Base-by-base conservation (phyloP, 1,140 invertebrate species). In the Sweltsa coloradensis region DNA sequence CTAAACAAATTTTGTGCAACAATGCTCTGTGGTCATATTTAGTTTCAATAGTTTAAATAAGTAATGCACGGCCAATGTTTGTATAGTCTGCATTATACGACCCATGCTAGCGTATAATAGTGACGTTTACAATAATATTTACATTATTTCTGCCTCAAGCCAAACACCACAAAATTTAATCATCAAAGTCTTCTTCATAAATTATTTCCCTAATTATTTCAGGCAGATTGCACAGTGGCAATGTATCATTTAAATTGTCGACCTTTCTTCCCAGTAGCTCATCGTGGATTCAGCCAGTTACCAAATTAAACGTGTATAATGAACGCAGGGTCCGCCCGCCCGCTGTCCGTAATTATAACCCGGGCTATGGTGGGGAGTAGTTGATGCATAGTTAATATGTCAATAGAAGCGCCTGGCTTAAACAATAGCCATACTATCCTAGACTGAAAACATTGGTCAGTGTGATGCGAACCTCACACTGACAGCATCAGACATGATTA, bases 261-360 rank as follows among this genome's bases (percentile, higher is more conserved):
- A 40, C 24, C 37, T 40, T 21, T 39, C 19, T 39, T 13, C 37
- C 21, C 24, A 19, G 21, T 21, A 19, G 13, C 13, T 40, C 37
- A 40, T 40, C 24, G 16, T 23, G 18, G 24, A 40, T 40, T 40
- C 41, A 18, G 24, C 18, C 11, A 23, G 37, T 29, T 21, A 29
- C 44, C 26, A 45, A 34, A 45, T 45, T 45, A 45, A 45, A 45
- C 44, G 44, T 45, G 44, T 45, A 45, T 45, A 45, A 45, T 45
- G 34, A 45, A 45, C 44, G 24, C 13, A 19, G 16, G 19, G 13
- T 11, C 24, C n/a, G 19, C 34, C 11, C 34, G 18, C 37, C 24
- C 37, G 3, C 18, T 21, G 13, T n/a, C 37, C 24, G 37, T 40
- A 40, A 40, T 40, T 40, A 40, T 23, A 16, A 40, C 21, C 16